These are phyloP conservation scores for Ornithorhynchus anatinus DNA, from an alignment of 2,113 vertebrate species.

Conservation along the genomic window DNA sequence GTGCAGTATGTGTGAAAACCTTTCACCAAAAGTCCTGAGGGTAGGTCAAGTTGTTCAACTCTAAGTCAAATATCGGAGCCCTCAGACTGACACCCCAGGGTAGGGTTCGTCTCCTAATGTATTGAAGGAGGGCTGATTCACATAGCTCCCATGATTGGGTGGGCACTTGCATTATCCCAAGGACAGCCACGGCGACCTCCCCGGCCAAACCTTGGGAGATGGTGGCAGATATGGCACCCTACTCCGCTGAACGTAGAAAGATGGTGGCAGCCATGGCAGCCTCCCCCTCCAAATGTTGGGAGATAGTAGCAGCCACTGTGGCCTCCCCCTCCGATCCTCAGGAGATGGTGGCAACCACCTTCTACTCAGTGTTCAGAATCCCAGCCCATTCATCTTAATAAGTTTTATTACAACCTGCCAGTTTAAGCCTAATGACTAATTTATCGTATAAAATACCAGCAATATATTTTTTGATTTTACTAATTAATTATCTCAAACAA, in stretches of 20 bases:
- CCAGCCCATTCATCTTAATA: constrained; percentile 74
- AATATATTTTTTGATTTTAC: constrained; percentile 76
- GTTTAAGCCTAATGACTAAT: constrained; percentile 81
- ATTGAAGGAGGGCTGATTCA: constrained; percentile 12
- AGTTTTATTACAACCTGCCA: constrained; percentile 77
- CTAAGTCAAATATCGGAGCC: not conserved
- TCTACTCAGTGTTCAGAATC: constrained; percentile 67
- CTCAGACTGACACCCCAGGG: constrained; percentile 9
- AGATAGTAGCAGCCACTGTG: constrained; percentile 20
- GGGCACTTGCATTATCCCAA: constrained; percentile 40
- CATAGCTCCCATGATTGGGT: constrained; percentile 51
- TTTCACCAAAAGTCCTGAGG: too few species aligned
- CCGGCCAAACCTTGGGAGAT: too few species aligned
- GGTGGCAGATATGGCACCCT: too few species aligned
- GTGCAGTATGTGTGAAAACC: too few species aligned
- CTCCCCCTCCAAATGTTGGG: too few species aligned
- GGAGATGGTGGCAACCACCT: constrained; percentile 55
- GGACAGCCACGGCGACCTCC: too few species aligned
- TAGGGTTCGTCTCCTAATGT: not conserved
- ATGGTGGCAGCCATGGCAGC: too few species aligned
- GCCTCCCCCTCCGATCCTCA: constrained; percentile 45
- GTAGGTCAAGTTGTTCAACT: too few species aligned
- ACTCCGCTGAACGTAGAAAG: too few species aligned
- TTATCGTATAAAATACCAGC: constrained; percentile 76
- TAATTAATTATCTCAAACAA: constrained; percentile 82